Percentiles rank a stretch among this genome's conserved stretches.
Evolutionary conservation across 1,140 invertebrate species (phyloP).

Genomic region (Magallana angulata): DNA sequence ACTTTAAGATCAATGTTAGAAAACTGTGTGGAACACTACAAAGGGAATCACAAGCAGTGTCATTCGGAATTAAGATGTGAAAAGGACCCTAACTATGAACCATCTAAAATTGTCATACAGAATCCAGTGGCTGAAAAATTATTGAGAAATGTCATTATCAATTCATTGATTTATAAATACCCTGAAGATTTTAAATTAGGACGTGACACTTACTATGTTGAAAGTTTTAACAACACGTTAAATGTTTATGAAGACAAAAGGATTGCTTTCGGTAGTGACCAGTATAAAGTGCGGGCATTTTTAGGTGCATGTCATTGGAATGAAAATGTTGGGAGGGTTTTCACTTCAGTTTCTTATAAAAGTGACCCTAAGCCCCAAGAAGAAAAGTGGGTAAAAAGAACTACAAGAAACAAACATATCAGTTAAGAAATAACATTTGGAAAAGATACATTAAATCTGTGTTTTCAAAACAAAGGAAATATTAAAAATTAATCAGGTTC

Average conservation of each 20-base stretch:
- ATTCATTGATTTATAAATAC: constrained; percentile 23
- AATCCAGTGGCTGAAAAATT: background rate
- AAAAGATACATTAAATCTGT: too few species aligned
- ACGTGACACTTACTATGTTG: background rate
- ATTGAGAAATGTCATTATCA: background rate
- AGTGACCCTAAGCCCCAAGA: background rate
- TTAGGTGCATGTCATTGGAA: constrained; percentile 42
- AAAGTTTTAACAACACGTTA: constrained; percentile 5
- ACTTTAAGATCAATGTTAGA: background rate
- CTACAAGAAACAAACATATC: too few species aligned
- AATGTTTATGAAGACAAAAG: constrained; percentile 49
- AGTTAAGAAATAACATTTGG: too few species aligned
- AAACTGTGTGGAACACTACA: constrained; percentile 3
- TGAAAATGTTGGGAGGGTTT: constrained; percentile 41
- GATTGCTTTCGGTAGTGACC: constrained; percentile 37
- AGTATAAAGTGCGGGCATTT: constrained; percentile 23
- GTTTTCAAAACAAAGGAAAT: too few species aligned
- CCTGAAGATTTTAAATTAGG: constrained; percentile 6
- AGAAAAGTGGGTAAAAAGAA: too few species aligned
- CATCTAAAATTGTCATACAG: constrained; percentile 32
- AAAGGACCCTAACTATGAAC: constrained; percentile 45
- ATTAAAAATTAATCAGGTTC: too few species aligned
- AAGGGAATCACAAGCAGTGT: constrained; percentile 5
- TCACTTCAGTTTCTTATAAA: constrained; percentile 32
- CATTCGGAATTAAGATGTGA: constrained; percentile 1